Evolutionary conservation across 1,140 invertebrate genomes (phyloP), one percentile per base, ranked within the genome.

Genomic region (Ceratina australensis): DNA sequence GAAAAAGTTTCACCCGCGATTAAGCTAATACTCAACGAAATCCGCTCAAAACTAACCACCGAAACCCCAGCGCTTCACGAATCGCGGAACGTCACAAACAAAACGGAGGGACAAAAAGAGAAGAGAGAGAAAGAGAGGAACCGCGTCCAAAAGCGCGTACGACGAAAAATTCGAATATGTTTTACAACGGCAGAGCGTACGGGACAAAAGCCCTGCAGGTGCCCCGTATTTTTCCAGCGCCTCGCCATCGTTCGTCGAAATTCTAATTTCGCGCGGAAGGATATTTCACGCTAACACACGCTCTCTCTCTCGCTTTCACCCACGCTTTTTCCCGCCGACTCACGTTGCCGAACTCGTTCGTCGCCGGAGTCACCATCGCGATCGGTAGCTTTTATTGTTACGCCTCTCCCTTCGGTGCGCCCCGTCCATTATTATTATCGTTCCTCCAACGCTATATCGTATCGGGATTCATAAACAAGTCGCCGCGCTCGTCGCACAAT

Each of bases 401-500:
- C 15, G 64, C 26, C 22, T 47, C 50, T 26, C 28, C 28, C n/a
- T 2, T 16, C 71, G 66, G 50, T 66, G 20, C 33, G 24, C 33
- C 22, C 49, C 47, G 57, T 78, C 76, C 28, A 72, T 78, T 78
- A 78, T 78, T 78, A 78, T 78, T 72, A 78, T 64, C 76, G 76
- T 72, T 78, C 52, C 69, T 57, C 60, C 12, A 42, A 42, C 33
- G 16, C 76, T 59, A 49, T 68, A 68, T 68, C 60, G 76, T 78
- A 72, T 72, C 69, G 26, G 59, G 65, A 56, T 22, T 50, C 60
- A 78, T 78, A 72, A 78, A 72, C 76, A 72, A 78, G 65, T 69
- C 65, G 56, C 42, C 66, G 57, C 33, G 16, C 33, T 42, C 49
- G 76, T 72, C 63, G 76, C 76, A 78, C 76, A 78, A 78, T 78